Conservation (phyloP, 1,140 invertebrate genomes). For the Drosophila melanica region DNA sequence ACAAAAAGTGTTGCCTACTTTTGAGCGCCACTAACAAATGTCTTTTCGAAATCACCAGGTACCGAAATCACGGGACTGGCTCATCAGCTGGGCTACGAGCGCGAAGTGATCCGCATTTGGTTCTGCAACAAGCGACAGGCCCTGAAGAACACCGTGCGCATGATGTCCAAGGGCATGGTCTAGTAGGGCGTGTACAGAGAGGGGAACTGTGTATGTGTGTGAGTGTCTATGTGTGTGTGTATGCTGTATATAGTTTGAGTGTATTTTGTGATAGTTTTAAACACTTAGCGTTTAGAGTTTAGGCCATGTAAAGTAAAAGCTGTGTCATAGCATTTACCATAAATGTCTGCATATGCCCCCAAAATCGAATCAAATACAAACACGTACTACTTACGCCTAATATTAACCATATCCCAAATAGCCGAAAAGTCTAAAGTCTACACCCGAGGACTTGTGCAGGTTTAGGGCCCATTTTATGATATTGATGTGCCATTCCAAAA, state of each 20-base stretch:
- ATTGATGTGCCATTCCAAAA: conserved; percentile 79
- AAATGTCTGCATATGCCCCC: conserved; percentile 41
- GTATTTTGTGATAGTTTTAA: conserved; percentile 78
- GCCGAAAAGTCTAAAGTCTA: conserved; percentile 65
- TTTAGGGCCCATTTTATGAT: conserved; percentile 72
- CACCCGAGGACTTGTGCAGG: conserved; percentile 60
- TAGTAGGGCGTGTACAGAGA: conserved; percentile 52
- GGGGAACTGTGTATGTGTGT: neutral
- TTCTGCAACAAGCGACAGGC: conserved; percentile 99
- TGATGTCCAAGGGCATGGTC: conserved; percentile 93
- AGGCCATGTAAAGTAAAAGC: conserved; percentile 80
- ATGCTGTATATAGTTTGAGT: conserved; percentile 63
- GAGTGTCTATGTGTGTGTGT: neutral
- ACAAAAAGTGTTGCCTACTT: conserved; percentile 6
- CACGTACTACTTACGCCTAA: conserved; percentile 36
- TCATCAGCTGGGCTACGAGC: conserved; percentile 97
- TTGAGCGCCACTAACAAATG: neutral
- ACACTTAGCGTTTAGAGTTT: conserved; percentile 63
- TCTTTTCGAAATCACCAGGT: conserved; percentile 87
- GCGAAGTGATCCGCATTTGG: conserved; percentile 99
- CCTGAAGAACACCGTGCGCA: conserved; percentile 96
- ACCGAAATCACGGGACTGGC: conserved; percentile 98
- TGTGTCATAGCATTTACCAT: conserved; percentile 81
- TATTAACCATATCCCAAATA: conserved; percentile 76
- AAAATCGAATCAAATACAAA: conserved; percentile 52